Percentiles rank a stretch among this genome's conserved stretches.
phyloP scores from a whole-genome alignment of 2,888 invertebrate genomes.

The Leptinotarsa rubiginosa region DNA sequence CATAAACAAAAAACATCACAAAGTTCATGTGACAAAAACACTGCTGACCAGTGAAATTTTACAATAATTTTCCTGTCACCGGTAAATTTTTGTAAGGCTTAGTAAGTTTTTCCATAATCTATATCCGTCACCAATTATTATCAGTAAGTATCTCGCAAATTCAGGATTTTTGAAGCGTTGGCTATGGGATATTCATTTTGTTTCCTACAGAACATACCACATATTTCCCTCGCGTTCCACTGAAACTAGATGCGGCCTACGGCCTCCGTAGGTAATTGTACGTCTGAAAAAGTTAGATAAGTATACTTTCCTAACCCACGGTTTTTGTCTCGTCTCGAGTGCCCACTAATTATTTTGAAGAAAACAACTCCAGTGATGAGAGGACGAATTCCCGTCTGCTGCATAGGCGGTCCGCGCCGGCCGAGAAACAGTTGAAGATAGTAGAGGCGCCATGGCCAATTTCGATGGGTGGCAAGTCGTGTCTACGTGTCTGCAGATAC shows the following conservation, averaged over 20 bases:
- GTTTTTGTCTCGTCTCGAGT: constrained; percentile 41
- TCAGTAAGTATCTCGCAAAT: no score
- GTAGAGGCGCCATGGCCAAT: constrained; percentile 61
- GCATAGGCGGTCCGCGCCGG: constrained; percentile 47
- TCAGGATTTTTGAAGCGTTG: no score
- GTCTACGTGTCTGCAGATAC: constrained; percentile 28
- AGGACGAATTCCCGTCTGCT: constrained; percentile 44
- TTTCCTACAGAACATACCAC: not conserved
- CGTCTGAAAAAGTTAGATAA: constrained; percentile 40
- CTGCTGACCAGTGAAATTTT: no score
- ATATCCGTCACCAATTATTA: not conserved
- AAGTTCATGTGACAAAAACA: no score
- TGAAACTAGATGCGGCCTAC: constrained; percentile 4
- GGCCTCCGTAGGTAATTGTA: constrained; percentile 10
- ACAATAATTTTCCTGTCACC: no score
- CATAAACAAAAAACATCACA: no score
- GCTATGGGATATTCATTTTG: not conserved
- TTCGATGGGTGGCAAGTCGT: constrained; percentile 55
- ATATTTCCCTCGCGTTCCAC: not conserved
- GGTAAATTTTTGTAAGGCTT: no score
- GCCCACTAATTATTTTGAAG: constrained; percentile 46
- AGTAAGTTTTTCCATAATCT: no score
- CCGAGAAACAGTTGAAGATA: constrained; percentile 56
- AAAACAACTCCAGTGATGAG: constrained; percentile 42
- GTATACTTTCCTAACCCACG: constrained; percentile 44